phyloP scores from a whole-genome alignment of 2,888 invertebrate genomes.

The Teleiodes luculella region DNA sequence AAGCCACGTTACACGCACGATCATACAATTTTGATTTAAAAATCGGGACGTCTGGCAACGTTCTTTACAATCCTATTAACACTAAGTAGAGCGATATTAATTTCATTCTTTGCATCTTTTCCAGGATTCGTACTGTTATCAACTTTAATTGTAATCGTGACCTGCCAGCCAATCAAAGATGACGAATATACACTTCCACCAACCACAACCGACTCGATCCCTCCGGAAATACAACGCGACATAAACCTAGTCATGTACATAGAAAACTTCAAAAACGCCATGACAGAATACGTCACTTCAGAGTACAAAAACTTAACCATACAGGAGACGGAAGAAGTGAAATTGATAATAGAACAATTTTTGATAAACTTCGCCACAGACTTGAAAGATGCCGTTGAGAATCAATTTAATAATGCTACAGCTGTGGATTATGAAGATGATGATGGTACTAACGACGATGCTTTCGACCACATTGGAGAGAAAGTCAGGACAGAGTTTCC shows the following conservation, averaged over 20 bases:
- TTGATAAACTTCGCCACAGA: background rate
- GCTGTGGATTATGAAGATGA: background rate
- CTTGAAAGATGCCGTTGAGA: background rate
- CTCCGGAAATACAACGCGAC: background rate
- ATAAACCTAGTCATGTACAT: background rate
- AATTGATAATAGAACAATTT: background rate
- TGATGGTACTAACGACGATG: background rate
- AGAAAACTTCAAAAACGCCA: background rate
- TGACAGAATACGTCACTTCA: background rate
- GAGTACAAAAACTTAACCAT: background rate
- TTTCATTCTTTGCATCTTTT: background rate
- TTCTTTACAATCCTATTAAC: too few relatives aligned
- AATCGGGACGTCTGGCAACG: too few relatives aligned
- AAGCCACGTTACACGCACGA: too few relatives aligned
- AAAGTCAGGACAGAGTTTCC: background rate
- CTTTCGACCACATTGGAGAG: background rate
- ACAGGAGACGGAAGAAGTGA: background rate
- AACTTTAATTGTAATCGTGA: background rate
- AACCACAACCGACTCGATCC: background rate
- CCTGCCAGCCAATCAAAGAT: background rate
- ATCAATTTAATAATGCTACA: background rate
- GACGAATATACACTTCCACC: background rate
- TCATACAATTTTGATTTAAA: too few relatives aligned
- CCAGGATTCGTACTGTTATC: background rate
- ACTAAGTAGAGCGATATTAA: too few relatives aligned